Percentiles rank a stretch among this genome's conserved stretches.
Evolutionary conservation across 92 coral and sea anemone species (phyloP).

Genomic region (Paramuricea clavata): DNA sequence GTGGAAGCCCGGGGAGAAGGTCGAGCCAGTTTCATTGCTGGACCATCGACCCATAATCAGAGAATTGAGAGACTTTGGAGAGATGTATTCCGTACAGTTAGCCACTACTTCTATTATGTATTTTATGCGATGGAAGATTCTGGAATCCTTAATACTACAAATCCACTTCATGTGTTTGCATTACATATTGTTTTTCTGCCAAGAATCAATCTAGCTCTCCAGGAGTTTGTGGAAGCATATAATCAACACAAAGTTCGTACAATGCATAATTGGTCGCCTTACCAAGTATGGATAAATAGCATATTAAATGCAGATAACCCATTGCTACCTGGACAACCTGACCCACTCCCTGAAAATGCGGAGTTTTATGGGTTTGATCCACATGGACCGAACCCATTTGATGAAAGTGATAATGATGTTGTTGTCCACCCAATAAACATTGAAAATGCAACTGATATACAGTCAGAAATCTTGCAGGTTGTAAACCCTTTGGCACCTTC

Average conservation of each 20-base stretch:
- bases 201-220: too few species aligned
- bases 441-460: slow-evolving; percentile 50
- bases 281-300: slow-evolving; percentile 76
- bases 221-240: slow-evolving; percentile 62
- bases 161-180: slow-evolving; percentile 69
- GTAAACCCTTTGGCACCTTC: slow-evolving; percentile 64
- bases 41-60: too few species aligned
- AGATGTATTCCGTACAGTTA: too few species aligned
- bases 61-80: too few species aligned
- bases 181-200: slow-evolving; percentile 60
- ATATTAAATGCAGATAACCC: slow-evolving; percentile 76
- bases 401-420: slow-evolving; percentile 65
- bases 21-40: too few species aligned
- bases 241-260: slow-evolving; percentile 68
- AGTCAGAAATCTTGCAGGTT: slow-evolving; percentile 69
- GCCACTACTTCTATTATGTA: too few species aligned
- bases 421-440: slow-evolving; percentile 54
- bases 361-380: slow-evolving; percentile 72
- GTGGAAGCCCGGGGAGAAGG: too few species aligned
- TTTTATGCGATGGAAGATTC: too few species aligned
- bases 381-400: slow-evolving; percentile 62
- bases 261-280: slow-evolving; percentile 73
- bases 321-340: slow-evolving; percentile 59
- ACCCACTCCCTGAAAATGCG: slow-evolving; percentile 65
- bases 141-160: slow-evolving; percentile 56